These are phyloP conservation scores for Sebastes melanostomus DNA, from an alignment of 2,797 vertebrate species.

Conservation along the genomic window DNA sequence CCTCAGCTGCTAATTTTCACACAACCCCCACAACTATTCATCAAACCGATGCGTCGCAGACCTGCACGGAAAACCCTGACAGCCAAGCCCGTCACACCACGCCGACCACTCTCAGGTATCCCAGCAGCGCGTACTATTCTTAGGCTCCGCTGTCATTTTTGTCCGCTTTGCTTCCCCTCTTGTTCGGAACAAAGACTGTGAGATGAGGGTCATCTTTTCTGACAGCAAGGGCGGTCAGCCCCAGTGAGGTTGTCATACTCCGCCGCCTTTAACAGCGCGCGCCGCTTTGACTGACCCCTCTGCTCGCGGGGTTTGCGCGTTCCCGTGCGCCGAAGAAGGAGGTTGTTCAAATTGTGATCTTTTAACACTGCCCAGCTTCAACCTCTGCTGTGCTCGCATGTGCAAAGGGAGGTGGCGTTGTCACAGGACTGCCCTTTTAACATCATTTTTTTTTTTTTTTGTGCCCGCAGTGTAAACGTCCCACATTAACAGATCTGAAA, in stretches of 20 bases:
- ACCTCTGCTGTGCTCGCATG: slow-evolving; percentile 8
- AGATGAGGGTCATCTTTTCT: slow-evolving; percentile 70
- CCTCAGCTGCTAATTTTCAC: neutral
- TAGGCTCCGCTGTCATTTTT: slow-evolving; percentile 32
- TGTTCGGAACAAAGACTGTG: slow-evolving; percentile 62
- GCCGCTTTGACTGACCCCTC: slow-evolving; percentile 35
- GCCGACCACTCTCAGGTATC: slow-evolving; percentile 33
- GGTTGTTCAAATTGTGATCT: slow-evolving; percentile 39
- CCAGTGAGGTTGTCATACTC: slow-evolving; percentile 64
- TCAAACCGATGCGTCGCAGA: neutral
- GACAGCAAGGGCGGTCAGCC: slow-evolving; percentile 61
- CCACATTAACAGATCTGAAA: slow-evolving; percentile 57
- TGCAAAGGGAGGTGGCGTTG: slow-evolving; percentile 7
- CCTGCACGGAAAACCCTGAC: neutral
- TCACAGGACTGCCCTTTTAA: slow-evolving; percentile 36
- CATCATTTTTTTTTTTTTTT: slow-evolving; percentile 8
- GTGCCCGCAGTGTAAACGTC: slow-evolving; percentile 26
- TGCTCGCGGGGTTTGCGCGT: neutral
- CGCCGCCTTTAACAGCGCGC: slow-evolving; percentile 24
- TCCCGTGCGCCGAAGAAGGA: neutral
- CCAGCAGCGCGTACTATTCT: slow-evolving; percentile 47
- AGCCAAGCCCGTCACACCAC: neutral
- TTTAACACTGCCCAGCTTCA: slow-evolving; percentile 22
- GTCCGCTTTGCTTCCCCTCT: slow-evolving; percentile 35
- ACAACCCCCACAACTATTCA: neutral